These are phyloP conservation scores for Aleiodes alternator DNA, from an alignment of 2,888 invertebrate genomes.

Conservation along the genomic window DNA sequence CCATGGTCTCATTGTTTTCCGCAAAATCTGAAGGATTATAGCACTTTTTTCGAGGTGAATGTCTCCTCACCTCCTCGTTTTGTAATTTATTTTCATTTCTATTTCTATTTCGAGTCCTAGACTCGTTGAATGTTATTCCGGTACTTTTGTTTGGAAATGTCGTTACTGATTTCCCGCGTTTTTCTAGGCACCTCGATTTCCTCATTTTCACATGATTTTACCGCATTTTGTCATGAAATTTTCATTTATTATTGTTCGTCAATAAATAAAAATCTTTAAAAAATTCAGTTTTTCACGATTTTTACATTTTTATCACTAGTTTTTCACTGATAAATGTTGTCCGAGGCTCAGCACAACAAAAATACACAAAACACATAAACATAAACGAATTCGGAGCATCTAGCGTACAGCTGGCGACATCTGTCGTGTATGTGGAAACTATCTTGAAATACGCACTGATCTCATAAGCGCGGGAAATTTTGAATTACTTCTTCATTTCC, in stretches of 20 bases:
- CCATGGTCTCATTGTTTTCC: neutral
- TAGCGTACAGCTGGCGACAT: conserved; percentile 22
- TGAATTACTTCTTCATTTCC: neutral
- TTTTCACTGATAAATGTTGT: neutral
- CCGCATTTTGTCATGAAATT: neutral
- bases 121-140: neutral
- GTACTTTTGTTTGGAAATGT: neutral
- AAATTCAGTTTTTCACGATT: neutral
- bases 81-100: neutral
- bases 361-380: neutral
- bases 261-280: too few species aligned
- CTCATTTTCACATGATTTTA: neutral
- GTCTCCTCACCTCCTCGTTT: neutral
- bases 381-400: neutral
- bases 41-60: conserved; percentile 1
- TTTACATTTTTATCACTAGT: neutral
- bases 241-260: neutral
- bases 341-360: neutral
- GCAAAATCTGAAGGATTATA: conserved; percentile 10
- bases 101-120: neutral
- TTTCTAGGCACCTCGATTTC: neutral
- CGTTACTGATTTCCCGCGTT: conserved; percentile 28
- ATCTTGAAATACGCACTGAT: neutral
- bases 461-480: neutral
- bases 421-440: neutral